Base-by-base conservation (phyloP, 2,888 invertebrate genomes). In the Proisotoma minuta region DNA sequence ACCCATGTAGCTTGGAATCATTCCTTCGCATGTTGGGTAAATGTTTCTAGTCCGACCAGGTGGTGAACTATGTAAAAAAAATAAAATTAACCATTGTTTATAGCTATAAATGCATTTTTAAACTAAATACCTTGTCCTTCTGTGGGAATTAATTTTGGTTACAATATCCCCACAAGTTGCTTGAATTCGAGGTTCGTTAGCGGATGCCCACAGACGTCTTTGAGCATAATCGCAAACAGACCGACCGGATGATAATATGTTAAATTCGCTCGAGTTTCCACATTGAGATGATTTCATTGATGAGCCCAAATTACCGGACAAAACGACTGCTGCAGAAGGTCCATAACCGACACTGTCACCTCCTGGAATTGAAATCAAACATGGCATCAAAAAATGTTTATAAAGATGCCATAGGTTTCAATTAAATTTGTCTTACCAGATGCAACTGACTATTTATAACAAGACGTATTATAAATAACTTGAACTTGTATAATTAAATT, bases 11-110 rank as follows among this genome's bases (percentile, higher is more conserved):
- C 59, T 64, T 34, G 73, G 73, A 29, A 61, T 48, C 62, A 71
- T 62, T 22, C 73, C 73, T 62, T 71, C 73, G 49, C 73, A 73
- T 34, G 65, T 68, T 18, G 63, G 57, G 58, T 73, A 73, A 5
- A 73, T 56, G 47, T 62, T 56, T 57, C 70, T 70, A 20, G 69
- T 53, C 3, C 73, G 57, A 8, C 63, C 60, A 18, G 26, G 24
- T 15, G 59, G 59, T 18, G 73, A 71, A 29, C 71, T 73, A 34
- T 34, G 34, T 34, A 15, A 8, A 34, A 34, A 34, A 12, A 8
- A 12, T 34, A 10, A 34, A 12, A 34, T 34, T 34, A 12, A 34
- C 8, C 8, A 10, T 34, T 34, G 10, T 34, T 34, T 34, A 34
- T 10, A 8, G 20, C 24, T 20, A 49, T 49, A 47, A 8, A 47